Evolutionary conservation across 2,888 invertebrate species (phyloP).

Genomic region (Lepeophtheirus nordmannii): DNA sequence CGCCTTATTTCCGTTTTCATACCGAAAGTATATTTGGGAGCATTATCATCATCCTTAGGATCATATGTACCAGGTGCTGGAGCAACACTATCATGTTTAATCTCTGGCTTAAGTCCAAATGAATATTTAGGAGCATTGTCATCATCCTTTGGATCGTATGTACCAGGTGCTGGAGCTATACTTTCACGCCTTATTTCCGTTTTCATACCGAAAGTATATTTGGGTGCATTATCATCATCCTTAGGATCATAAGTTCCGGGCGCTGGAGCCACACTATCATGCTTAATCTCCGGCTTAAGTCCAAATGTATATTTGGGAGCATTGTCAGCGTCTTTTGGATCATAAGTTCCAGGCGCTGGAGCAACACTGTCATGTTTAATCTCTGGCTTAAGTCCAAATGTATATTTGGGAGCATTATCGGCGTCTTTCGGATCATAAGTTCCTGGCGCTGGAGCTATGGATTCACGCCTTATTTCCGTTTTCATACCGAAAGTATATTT

Average conservation of each 20-base stretch:
- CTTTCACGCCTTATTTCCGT: conserved; percentile 50
- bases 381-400: conserved; percentile 19
- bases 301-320: conserved; percentile 52
- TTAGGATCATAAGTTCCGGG: conserved; percentile 33
- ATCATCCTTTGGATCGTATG: conserved; percentile 12
- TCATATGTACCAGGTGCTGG: conserved; percentile 23
- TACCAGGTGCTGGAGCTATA: conserved; percentile 50
- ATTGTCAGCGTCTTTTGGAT: conserved; percentile 50
- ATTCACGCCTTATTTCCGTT: background rate
- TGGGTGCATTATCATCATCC: conserved; percentile 57
- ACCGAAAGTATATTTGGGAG: conserved; percentile 15
- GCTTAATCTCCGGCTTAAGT: conserved; percentile 55
- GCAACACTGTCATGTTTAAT: conserved; percentile 31
- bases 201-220: conserved; percentile 52
- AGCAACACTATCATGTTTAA: conserved; percentile 33
- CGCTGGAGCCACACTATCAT: conserved; percentile 56
- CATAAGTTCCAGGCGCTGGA: conserved; percentile 19
- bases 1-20: conserved; percentile 6
- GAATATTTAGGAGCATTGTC: background rate
- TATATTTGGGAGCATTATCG: background rate
- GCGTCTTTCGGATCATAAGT: conserved; percentile 22
- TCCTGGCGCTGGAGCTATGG: conserved; percentile 8
- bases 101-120: too few relatives aligned
- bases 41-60: conserved; percentile 39
- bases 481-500: conserved; percentile 41